Evolutionary conservation across 1,140 invertebrate species (phyloP).

Genomic region (Sesamia nonagrioides): DNA sequence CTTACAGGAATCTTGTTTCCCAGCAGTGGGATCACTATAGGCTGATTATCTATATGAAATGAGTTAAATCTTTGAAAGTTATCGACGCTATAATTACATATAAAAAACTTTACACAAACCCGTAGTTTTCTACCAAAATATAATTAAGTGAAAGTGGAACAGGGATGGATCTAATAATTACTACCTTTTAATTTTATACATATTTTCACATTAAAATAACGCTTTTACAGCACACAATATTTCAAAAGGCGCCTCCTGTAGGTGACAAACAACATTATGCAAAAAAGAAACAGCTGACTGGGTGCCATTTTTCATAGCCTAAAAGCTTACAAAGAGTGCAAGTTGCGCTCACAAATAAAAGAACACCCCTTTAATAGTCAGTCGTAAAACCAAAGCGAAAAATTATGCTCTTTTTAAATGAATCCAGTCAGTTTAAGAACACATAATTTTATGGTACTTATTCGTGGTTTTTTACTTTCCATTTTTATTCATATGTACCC

Average conservation of each 20-base stretch:
- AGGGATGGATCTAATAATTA: not conserved
- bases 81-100: no score
- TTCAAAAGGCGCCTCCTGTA: constrained; percentile 1
- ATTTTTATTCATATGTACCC: no score
- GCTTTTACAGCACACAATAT: constrained; percentile 13
- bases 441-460: not conserved
- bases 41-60: no score
- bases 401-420: not conserved
- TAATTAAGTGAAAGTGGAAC: not conserved
- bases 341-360: not conserved
- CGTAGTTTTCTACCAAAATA: no score
- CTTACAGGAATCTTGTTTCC: no score
- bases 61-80: no score
- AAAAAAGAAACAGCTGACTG: constrained; percentile 29
- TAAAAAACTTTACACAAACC: no score
- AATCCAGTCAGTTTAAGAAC: not conserved
- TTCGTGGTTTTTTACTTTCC: no score
- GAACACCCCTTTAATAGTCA: constrained; percentile 16
- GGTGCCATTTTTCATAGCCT: constrained; percentile 29
- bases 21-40: no score
- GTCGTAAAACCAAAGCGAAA: not conserved
- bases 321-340: constrained; percentile 28
- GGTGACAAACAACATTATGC: constrained; percentile 21
- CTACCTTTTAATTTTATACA: not conserved
- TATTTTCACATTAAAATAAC: not conserved